phyloP scores from a whole-genome alignment of 2,888 invertebrate species.

The Aspidapion aeneum region DNA sequence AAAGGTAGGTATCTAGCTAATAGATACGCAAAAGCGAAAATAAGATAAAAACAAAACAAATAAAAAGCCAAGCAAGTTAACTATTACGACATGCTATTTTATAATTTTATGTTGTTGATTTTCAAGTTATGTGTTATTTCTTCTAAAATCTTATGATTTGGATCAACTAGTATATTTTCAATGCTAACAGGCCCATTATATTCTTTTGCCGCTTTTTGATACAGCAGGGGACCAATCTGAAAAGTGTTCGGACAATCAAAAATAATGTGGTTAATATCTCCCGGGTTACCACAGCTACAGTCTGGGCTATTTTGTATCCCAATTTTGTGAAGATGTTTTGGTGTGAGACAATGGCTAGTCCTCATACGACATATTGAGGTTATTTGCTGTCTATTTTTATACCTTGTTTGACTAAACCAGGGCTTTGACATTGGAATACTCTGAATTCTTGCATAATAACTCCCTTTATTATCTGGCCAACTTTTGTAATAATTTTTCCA shows the following conservation, averaged over 20 bases:
- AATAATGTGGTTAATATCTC: not conserved
- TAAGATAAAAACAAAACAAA: too few relatives aligned
- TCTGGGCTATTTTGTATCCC: not conserved
- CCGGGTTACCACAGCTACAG: not conserved
- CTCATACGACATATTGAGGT: not conserved
- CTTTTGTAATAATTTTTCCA: not conserved
- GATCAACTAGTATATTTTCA: too few relatives aligned
- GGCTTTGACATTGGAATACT: not conserved
- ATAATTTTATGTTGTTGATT: too few relatives aligned
- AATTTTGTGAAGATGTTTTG: not conserved
- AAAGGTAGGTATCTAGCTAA: too few relatives aligned
- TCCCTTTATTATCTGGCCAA: not conserved
- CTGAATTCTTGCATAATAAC: not conserved
- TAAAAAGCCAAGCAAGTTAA: too few relatives aligned
- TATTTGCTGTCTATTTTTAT: not conserved
- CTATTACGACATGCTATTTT: too few relatives aligned
- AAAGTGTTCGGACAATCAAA: not conserved
- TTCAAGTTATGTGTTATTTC: too few relatives aligned
- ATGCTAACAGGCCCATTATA: not conserved
- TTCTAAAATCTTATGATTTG: too few relatives aligned
- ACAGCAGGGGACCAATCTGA: not conserved
- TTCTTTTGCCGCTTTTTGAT: not conserved
- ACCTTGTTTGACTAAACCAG: too few relatives aligned
- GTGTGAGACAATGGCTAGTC: not conserved
- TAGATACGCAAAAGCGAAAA: too few relatives aligned